These are phyloP conservation scores for Cantharis rufa DNA, from an alignment of 2,888 invertebrate genomes.

Conservation along the genomic window DNA sequence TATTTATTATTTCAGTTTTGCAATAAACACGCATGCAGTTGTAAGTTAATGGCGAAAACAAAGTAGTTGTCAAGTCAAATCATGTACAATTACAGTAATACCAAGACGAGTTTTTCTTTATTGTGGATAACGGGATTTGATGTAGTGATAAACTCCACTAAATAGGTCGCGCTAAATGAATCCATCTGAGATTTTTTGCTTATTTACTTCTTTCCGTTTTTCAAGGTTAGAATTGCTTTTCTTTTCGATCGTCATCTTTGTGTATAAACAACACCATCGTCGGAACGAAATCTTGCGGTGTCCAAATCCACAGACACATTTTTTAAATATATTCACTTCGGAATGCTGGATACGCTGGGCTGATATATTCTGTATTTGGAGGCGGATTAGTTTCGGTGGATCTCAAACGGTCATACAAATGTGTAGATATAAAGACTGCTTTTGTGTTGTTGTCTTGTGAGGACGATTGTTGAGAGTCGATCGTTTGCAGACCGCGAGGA, in stretches of 20 bases:
- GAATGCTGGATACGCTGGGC: constrained; percentile 18
- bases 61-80: constrained; percentile 13
- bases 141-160: constrained; percentile 10
- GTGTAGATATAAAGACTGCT: background rate
- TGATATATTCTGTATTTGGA: constrained; percentile 17
- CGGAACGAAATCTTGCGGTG: constrained; percentile 9
- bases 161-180: constrained; percentile 12
- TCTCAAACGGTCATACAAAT: constrained; percentile 10
- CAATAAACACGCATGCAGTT: background rate
- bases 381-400: constrained; percentile 22
- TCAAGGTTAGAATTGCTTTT: constrained; percentile 3
- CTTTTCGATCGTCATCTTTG: background rate
- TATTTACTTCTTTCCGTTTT: background rate
- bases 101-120: constrained; percentile 12
- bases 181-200: background rate
- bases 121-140: constrained; percentile 11
- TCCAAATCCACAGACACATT: constrained; percentile 23
- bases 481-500: constrained; percentile 31
- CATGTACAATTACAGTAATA: constrained; percentile 8
- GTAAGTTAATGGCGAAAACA: constrained; percentile 11
- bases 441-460: background rate
- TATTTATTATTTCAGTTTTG: constrained; percentile 5
- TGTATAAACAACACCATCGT: background rate
- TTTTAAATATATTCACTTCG: constrained; percentile 26
- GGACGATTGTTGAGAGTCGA: constrained; percentile 23